Evolutionary conservation across 2,113 vertebrate genomes (phyloP).

Genomic region (Empidonax alnorum): DNA sequence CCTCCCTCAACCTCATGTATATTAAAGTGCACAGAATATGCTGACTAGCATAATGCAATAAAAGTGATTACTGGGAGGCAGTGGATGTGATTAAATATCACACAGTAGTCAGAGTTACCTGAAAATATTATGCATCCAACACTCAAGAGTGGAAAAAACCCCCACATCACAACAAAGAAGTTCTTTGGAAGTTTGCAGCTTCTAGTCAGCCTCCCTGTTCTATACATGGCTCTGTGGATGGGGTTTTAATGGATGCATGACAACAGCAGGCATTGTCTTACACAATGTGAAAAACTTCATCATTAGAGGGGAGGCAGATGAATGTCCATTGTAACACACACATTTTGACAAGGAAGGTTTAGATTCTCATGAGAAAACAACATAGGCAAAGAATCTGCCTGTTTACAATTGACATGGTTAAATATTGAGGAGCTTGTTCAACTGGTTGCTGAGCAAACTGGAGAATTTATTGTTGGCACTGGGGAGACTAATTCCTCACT

Average conservation of each 20-base stretch:
- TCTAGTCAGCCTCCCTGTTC: not conserved
- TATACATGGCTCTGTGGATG: not conserved
- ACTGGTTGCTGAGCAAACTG: constrained; percentile 22
- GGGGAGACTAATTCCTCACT: constrained; percentile 16
- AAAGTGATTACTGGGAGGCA: constrained; percentile 68
- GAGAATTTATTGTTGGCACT: constrained; percentile 5
- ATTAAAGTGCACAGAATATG: constrained; percentile 74
- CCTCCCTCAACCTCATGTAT: constrained; percentile 75
- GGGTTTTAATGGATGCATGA: constrained; percentile 38
- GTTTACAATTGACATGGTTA: constrained; percentile 36
- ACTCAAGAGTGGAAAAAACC: not conserved
- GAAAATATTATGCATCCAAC: constrained; percentile 56
- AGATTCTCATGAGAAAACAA: constrained; percentile 51
- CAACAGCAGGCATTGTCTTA: not conserved
- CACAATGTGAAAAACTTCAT: constrained; percentile 40
- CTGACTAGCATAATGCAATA: constrained; percentile 73
- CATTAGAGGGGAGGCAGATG: constrained; percentile 47
- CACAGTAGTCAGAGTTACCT: constrained; percentile 56
- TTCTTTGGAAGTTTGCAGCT: not conserved
- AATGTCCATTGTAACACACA: constrained; percentile 35
- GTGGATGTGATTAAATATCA: constrained; percentile 72
- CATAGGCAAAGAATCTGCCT: constrained; percentile 24
- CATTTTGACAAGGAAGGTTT: constrained; percentile 60
- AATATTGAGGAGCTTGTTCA: constrained; percentile 47
- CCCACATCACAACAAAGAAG: not conserved